Conservation (phyloP, 2,888 invertebrate genomes). For the Acholoe squamosa region DNA sequence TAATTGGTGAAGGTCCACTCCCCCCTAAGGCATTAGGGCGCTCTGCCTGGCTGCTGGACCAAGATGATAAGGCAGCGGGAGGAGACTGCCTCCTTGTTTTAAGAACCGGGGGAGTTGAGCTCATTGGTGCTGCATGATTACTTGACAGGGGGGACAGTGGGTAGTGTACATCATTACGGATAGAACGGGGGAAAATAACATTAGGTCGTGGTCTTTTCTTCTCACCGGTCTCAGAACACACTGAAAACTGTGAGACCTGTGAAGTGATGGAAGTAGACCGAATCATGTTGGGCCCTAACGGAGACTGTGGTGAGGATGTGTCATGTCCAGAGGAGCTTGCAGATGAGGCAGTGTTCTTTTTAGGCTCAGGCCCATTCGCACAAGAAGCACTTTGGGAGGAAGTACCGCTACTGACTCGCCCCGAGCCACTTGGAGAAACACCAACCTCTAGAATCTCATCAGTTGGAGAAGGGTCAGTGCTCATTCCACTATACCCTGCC, state of each 20-base stretch:
- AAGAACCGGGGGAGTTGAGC: constrained; percentile 23
- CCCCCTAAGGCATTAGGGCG: neutral
- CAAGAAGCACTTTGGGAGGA: neutral
- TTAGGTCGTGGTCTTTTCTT: constrained; percentile 55
- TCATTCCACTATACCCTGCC: neutral
- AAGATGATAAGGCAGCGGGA: neutral
- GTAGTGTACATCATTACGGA: constrained; percentile 58
- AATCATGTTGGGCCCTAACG: neutral
- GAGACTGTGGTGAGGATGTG: neutral
- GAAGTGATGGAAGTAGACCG: constrained; percentile 60
- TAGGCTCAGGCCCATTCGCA: neutral
- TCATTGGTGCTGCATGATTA: constrained; percentile 56
- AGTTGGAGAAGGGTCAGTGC: neutral
- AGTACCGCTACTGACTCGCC: neutral
- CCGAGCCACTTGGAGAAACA: constrained; percentile 52
- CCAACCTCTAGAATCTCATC: constrained; percentile 19
- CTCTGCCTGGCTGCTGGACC: neutral
- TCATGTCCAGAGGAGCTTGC: neutral
- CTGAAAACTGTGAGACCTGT: constrained; percentile 64
- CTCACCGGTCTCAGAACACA: constrained; percentile 66
- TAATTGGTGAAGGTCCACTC: neutral
- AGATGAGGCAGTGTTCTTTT: neutral
- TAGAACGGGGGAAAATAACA: constrained; percentile 31
- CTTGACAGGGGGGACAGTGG: constrained; percentile 55
- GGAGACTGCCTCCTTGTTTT: neutral